Percentiles rank a stretch among this genome's conserved stretches.
phyloP scores from a whole-genome alignment of 2,113 vertebrate genomes.

The Vulpes ferrilata region DNA sequence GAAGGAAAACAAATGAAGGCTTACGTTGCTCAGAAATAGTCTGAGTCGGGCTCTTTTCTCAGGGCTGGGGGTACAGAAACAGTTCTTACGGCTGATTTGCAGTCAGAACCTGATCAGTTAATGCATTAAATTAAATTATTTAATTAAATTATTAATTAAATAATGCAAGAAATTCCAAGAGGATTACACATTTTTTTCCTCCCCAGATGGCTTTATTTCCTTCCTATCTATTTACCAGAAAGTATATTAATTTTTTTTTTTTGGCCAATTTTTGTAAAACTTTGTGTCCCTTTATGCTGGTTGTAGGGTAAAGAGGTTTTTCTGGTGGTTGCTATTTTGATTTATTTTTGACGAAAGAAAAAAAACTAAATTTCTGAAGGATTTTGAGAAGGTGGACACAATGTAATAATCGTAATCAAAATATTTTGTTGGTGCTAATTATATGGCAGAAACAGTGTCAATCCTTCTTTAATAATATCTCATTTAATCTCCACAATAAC shows the following conservation, averaged over 20 bases:
- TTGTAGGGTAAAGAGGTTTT: background rate
- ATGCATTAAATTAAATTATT: background rate
- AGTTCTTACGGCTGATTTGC: background rate
- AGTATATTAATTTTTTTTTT: background rate
- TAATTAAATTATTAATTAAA: too few relatives aligned
- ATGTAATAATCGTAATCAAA: constrained; percentile 30
- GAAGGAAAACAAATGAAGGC: background rate
- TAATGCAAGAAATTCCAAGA: background rate
- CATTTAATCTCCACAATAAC: background rate
- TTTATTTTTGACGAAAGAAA: background rate
- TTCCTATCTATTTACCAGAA: background rate
- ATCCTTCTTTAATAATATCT: background rate
- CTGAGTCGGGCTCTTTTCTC: background rate
- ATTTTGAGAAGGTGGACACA: background rate
- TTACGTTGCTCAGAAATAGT: background rate
- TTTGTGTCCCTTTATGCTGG: background rate
- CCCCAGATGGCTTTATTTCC: background rate
- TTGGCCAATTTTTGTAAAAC: background rate
- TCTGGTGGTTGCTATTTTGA: background rate
- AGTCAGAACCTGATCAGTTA: background rate
- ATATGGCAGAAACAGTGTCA: background rate
- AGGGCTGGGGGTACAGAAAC: background rate
- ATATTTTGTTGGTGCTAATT: constrained; percentile 9
- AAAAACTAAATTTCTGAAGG: background rate
- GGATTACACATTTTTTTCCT: background rate